Conservation (phyloP, 2,113 vertebrate genomes). For the Etia nguti region DNA sequence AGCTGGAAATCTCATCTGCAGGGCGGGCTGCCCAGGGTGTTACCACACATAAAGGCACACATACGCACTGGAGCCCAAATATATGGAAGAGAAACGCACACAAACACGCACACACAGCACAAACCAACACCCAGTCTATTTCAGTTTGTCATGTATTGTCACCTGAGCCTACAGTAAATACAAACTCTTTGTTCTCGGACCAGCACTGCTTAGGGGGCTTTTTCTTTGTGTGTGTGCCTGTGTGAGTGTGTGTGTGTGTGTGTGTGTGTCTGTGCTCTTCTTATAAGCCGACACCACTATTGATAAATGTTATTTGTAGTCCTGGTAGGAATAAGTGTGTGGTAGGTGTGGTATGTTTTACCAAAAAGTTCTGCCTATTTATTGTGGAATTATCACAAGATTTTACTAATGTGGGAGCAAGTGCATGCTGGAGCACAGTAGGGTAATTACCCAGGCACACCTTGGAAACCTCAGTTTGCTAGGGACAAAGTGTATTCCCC, state of each 20-base stretch:
- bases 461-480: not conserved
- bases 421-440: not conserved
- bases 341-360: not conserved
- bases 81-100: slow-evolving; percentile 52
- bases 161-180: slow-evolving; percentile 54
- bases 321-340: not conserved
- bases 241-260: not conserved
- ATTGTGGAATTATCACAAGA: not conserved
- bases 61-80: not conserved
- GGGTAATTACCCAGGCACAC: not conserved
- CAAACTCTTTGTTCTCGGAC: slow-evolving; percentile 60
- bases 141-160: slow-evolving; percentile 66
- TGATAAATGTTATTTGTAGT: slow-evolving; percentile 14
- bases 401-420: not conserved
- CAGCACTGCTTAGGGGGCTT: slow-evolving; percentile 25
- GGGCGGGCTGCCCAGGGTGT: slow-evolving; percentile 64
- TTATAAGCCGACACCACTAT: slow-evolving; percentile 16
- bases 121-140: slow-evolving; percentile 68
- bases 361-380: not conserved
- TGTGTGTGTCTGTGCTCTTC: not conserved
- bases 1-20: slow-evolving; percentile 84
- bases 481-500: not conserved
- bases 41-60: slow-evolving; percentile 45
- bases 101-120: not conserved
- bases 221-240: not conserved